phyloP scores from a whole-genome alignment of 1,140 invertebrate species.

The Maniola jurtina region DNA sequence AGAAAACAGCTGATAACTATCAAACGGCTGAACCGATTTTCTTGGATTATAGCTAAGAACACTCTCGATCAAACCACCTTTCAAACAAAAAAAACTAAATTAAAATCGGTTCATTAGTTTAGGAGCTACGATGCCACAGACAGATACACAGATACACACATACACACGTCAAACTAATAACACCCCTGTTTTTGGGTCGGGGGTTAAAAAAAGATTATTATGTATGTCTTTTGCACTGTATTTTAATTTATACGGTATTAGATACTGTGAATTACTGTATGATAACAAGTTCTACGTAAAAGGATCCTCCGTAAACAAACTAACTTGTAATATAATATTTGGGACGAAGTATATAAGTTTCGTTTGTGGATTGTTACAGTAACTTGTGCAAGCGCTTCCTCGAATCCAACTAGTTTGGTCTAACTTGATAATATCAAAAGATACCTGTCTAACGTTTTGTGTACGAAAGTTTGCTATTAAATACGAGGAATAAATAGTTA shows the following conservation, averaged over 20 bases:
- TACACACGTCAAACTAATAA: too few species aligned
- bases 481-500: not conserved
- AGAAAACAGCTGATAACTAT: too few species aligned
- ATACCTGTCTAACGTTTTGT: not conserved
- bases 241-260: not conserved
- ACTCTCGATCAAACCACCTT: too few species aligned
- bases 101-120: too few species aligned
- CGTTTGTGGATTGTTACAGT: slow-evolving; percentile 12
- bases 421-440: slow-evolving; percentile 10
- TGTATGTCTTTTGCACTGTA: too few species aligned
- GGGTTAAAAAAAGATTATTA: too few species aligned
- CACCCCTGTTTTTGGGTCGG: too few species aligned
- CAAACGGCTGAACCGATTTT: too few species aligned
- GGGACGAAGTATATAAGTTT: slow-evolving; percentile 5
- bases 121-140: too few species aligned
- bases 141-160: too few species aligned
- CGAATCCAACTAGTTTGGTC: slow-evolving; percentile 13
- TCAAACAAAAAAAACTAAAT: too few species aligned
- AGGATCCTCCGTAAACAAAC: not conserved
- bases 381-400: slow-evolving; percentile 21
- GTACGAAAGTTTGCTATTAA: not conserved
- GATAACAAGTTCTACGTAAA: not conserved
- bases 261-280: not conserved
- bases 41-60: too few species aligned
- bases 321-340: slow-evolving; percentile 3